phyloP scores from a whole-genome alignment of 1,140 invertebrate genomes.

The Eurosta solidaginis region DNA sequence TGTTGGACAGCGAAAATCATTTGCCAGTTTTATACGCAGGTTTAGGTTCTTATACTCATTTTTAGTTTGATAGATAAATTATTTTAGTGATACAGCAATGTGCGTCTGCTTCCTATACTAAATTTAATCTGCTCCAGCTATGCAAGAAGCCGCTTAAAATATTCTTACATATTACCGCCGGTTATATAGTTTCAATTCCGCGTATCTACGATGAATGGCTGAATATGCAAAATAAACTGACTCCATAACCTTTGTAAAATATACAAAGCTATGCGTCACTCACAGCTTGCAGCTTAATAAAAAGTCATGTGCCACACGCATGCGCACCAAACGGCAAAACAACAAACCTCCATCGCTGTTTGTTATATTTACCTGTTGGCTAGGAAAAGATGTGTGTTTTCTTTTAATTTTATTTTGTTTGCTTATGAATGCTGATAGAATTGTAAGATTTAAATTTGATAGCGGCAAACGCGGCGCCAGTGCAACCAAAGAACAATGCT shows the following conservation, averaged over 20 bases:
- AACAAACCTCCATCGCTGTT: background rate
- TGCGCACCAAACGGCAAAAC: background rate
- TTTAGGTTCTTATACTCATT: no score
- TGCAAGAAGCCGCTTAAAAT: background rate
- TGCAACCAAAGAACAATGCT: background rate
- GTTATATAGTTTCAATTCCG: constrained; percentile 7
- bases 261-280: background rate
- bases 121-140: background rate
- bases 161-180: background rate
- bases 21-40: no score
- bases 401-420: background rate
- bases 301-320: constrained; percentile 25
- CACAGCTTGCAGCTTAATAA: background rate
- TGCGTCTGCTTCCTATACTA: no score
- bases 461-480: constrained; percentile 22
- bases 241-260: background rate
- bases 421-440: background rate
- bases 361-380: background rate
- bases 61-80: no score
- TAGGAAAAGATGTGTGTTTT: background rate
- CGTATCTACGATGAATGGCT: constrained; percentile 6
- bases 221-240: constrained; percentile 17
- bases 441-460: constrained; percentile 29
- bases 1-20: no score
- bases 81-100: no score